Conservation (phyloP, 2,888 invertebrate species). For the Dichetophora obliterata region DNA sequence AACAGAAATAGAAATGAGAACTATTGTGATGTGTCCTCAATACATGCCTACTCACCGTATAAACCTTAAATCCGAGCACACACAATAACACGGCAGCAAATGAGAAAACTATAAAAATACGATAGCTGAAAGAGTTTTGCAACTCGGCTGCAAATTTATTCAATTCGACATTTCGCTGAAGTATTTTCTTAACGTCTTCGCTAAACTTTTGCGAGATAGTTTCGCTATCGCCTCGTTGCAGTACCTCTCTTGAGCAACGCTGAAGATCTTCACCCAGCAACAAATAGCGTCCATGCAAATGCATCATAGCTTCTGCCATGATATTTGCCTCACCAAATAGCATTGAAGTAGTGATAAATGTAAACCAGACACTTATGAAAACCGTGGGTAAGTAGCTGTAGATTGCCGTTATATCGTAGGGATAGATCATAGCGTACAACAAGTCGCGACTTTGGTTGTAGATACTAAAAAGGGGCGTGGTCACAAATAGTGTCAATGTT, state of each 20-base stretch:
- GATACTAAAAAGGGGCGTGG: constrained; percentile 47
- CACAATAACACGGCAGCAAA: constrained; percentile 58
- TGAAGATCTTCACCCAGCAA: constrained; percentile 54
- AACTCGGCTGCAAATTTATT: constrained; percentile 55
- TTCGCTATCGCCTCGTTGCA: constrained; percentile 31
- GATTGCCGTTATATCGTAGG: constrained; percentile 48
- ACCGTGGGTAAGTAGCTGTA: constrained; percentile 52
- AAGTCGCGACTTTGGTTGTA: constrained; percentile 38
- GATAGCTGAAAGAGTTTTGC: constrained; percentile 55
- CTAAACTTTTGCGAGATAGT: constrained; percentile 11
- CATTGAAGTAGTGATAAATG: constrained; percentile 50
- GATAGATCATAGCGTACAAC: constrained; percentile 54
- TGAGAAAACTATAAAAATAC: constrained; percentile 59
- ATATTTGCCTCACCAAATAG: constrained; percentile 57
- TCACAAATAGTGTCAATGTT: constrained; percentile 48
- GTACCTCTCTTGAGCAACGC: constrained; percentile 43
- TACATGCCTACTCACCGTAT: constrained; percentile 54
- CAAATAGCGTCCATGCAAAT: constrained; percentile 58
- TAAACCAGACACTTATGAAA: constrained; percentile 54
- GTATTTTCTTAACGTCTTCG: constrained; percentile 44
- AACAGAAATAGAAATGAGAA: no score
- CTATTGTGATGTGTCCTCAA: no score
- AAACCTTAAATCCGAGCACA: constrained; percentile 58
- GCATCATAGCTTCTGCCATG: constrained; percentile 54
- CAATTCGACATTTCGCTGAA: constrained; percentile 52